Conservation (phyloP, 2,888 invertebrate genomes). For the Nemotelus nigrinus region DNA sequence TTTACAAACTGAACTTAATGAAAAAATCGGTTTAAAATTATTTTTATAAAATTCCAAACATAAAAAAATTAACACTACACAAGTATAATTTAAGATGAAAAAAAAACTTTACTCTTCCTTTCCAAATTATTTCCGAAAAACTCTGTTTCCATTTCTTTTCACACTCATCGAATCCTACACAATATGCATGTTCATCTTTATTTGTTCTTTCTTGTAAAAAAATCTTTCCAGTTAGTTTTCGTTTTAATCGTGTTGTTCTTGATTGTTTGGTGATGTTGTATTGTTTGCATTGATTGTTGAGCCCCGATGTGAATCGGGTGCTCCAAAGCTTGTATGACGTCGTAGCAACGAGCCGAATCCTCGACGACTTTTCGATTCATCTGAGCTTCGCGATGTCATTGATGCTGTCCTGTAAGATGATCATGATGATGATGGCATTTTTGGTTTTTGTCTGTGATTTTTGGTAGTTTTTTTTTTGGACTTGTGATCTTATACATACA, state of each 20-base stretch:
- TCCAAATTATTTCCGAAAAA: too few species aligned
- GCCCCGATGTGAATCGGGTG: slow-evolving; percentile 55
- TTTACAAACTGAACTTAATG: too few species aligned
- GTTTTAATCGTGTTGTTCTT: slow-evolving; percentile 53
- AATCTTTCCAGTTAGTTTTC: slow-evolving; percentile 30
- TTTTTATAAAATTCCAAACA: too few species aligned
- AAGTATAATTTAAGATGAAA: too few species aligned
- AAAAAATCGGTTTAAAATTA: too few species aligned
- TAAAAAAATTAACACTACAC: too few species aligned
- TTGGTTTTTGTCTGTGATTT: slow-evolving; percentile 48
- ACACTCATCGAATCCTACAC: too few species aligned
- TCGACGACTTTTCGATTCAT: slow-evolving; percentile 57
- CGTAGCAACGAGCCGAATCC: slow-evolving; percentile 58
- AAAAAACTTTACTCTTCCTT: too few species aligned
- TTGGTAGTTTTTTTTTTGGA: slow-evolving; percentile 46
- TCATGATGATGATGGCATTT: slow-evolving; percentile 48
- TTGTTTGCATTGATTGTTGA: slow-evolving; percentile 46
- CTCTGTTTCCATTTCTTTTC: too few species aligned
- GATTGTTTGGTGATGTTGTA: slow-evolving; percentile 51
- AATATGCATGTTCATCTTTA: neutral
- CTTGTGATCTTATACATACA: slow-evolving; percentile 26
- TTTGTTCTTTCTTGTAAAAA: slow-evolving; percentile 23
- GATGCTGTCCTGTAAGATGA: slow-evolving; percentile 57
- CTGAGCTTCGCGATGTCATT: slow-evolving; percentile 57
- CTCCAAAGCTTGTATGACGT: slow-evolving; percentile 58